These are phyloP conservation scores for Caranx ignobilis DNA, from an alignment of 2,113 vertebrate genomes.

Conservation along the genomic window DNA sequence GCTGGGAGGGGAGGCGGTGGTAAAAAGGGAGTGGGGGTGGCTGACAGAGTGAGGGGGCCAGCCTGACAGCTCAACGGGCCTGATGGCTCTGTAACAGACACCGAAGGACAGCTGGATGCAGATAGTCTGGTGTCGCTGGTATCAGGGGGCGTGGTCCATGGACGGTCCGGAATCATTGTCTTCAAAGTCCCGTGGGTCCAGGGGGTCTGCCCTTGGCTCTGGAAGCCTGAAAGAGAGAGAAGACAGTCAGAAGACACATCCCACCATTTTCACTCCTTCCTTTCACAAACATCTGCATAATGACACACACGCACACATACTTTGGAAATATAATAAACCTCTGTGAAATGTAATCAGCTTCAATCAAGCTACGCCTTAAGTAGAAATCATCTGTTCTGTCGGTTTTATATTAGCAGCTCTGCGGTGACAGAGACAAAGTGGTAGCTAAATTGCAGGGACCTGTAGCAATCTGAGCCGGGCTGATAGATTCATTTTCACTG, in stretches of 20 bases:
- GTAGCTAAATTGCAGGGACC: slow-evolving; percentile 67
- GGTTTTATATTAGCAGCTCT: slow-evolving; percentile 68
- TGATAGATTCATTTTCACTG: slow-evolving; percentile 75
- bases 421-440: slow-evolving; percentile 75
- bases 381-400: slow-evolving; percentile 76
- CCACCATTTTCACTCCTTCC: neutral
- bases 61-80: slow-evolving; percentile 41
- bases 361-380: slow-evolving; percentile 73
- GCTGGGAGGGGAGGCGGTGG: neutral
- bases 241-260: neutral
- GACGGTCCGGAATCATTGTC: slow-evolving; percentile 76
- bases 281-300: slow-evolving; percentile 11
- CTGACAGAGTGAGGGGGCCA: slow-evolving; percentile 44
- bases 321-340: slow-evolving; percentile 68
- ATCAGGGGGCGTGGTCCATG: slow-evolving; percentile 83
- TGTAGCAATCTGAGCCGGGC: slow-evolving; percentile 64
- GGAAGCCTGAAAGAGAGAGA: slow-evolving; percentile 69
- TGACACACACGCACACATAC: slow-evolving; percentile 23
- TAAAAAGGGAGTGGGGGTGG: slow-evolving; percentile 10
- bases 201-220: slow-evolving; percentile 75
- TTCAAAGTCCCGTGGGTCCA: slow-evolving; percentile 68
- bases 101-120: slow-evolving; percentile 49
- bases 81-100: slow-evolving; percentile 42
- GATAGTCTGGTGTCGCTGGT: slow-evolving; percentile 11
- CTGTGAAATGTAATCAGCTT: slow-evolving; percentile 73